Evolutionary conservation across 2,113 vertebrate species (phyloP).

Genomic region (Prochilodus magdalenae): DNA sequence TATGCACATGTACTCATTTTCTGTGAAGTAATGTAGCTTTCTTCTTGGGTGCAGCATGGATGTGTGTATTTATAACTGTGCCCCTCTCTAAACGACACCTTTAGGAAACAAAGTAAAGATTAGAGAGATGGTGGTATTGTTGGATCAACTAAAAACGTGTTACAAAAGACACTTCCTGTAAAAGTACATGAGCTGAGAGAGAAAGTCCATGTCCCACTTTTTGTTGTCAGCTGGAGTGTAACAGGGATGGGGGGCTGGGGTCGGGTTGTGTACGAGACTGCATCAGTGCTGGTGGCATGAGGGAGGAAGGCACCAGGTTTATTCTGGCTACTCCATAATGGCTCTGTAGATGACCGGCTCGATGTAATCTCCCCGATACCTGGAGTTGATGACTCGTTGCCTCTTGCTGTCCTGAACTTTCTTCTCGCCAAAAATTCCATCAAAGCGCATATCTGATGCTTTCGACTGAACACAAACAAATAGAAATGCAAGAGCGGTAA

Average conservation of each 20-base stretch:
- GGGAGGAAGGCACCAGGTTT: slow-evolving; percentile 13
- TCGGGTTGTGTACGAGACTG: slow-evolving; percentile 32
- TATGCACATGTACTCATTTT: not conserved
- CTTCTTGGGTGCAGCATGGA: not conserved
- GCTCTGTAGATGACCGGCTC: slow-evolving; percentile 97
- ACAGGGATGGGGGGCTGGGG: no score
- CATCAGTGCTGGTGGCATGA: slow-evolving; percentile 68
- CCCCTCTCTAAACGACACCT: not conserved
- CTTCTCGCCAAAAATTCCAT: slow-evolving; percentile 96
- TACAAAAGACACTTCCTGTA: not conserved
- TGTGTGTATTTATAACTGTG: not conserved
- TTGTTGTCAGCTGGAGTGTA: not conserved
- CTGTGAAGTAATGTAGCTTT: not conserved
- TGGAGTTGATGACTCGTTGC: slow-evolving; percentile 96
- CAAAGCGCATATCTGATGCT: slow-evolving; percentile 98
- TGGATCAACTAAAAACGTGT: slow-evolving; percentile 21
- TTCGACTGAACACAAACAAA: slow-evolving; percentile 81
- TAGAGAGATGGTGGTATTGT: not conserved
- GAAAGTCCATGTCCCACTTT: not conserved
- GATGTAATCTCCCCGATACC: slow-evolving; percentile 97
- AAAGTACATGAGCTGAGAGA: not conserved
- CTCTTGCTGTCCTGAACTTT: slow-evolving; percentile 95
- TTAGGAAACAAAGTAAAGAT: not conserved
- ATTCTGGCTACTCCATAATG: slow-evolving; percentile 91
- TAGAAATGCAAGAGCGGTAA: not conserved